Evolutionary conservation across 23 tunicate genomes (phyloP).

Genomic region (Aplidium turbinatum): DNA sequence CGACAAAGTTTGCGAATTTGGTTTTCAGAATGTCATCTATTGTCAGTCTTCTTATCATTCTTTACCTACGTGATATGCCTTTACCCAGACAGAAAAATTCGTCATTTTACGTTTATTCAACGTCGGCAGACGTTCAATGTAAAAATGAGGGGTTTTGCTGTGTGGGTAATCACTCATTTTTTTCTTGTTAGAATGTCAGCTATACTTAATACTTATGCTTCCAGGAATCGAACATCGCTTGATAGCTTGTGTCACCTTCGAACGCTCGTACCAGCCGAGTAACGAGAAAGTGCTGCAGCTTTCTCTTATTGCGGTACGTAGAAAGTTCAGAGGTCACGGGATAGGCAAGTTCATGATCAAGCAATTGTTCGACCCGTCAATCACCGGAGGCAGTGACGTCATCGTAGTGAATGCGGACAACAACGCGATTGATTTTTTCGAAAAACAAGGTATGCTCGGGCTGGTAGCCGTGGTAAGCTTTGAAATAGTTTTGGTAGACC

Average conservation of each 20-base stretch:
- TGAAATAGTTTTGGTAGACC: too few relatives aligned
- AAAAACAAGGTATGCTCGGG: slow-evolving; percentile 54
- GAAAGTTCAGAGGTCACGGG: slow-evolving; percentile 50
- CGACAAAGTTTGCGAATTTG: too few relatives aligned
- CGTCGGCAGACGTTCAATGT: too few relatives aligned
- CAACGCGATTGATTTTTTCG: slow-evolving; percentile 74
- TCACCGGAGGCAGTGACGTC: slow-evolving; percentile 79
- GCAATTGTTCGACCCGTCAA: slow-evolving; percentile 43
- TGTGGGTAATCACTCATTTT: too few relatives aligned
- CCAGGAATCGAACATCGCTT: slow-evolving; percentile 79
- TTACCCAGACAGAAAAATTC: too few relatives aligned
- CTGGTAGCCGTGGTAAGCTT: background rate
- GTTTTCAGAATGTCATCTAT: too few relatives aligned
- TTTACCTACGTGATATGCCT: too few relatives aligned
- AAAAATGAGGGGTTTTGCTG: too few relatives aligned
- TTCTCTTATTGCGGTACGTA: slow-evolving; percentile 71
- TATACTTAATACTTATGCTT: background rate
- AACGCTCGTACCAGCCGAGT: slow-evolving; percentile 63
- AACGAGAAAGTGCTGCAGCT: slow-evolving; percentile 64
- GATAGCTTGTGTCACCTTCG: slow-evolving; percentile 75
- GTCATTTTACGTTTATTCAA: too few relatives aligned
- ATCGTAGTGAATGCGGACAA: slow-evolving; percentile 84
- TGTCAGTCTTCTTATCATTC: too few relatives aligned
- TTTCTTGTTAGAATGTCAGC: too few relatives aligned
- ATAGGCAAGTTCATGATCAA: slow-evolving; percentile 64